A percentile compares a stretch with the other conserved stretches of the same genome.
Conservation (phyloP, 2,888 invertebrate genomes). For the Coremacera marginata region DNA sequence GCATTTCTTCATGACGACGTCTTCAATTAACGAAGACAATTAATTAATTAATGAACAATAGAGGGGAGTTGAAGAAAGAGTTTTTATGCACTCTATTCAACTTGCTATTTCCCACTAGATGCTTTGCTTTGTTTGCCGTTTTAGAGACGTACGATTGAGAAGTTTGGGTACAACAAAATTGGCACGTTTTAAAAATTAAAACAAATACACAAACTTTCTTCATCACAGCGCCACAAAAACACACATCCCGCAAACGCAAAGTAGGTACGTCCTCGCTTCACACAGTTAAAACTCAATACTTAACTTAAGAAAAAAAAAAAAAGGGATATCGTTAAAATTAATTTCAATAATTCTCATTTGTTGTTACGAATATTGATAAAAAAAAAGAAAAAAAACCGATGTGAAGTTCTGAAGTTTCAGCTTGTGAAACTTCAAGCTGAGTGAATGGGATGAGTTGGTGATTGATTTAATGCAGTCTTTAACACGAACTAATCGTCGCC, state of each 20-base stretch:
- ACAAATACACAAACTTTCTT: constrained; percentile 15
- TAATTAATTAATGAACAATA: constrained; percentile 43
- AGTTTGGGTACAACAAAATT: background rate
- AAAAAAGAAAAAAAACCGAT: constrained; percentile 5
- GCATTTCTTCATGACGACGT: constrained; percentile 25
- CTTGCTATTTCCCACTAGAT: background rate
- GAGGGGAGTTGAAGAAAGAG: background rate
- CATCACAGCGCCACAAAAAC: background rate
- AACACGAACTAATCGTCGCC: constrained; percentile 73
- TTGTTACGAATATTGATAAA: constrained; percentile 4
- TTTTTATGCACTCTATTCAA: background rate
- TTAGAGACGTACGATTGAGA: background rate
- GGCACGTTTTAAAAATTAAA: constrained; percentile 17
- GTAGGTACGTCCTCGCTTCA: constrained; percentile 1
- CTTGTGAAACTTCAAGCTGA: background rate
- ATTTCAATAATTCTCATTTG: constrained; percentile 30
- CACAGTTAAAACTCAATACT: background rate
- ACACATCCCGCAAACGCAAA: background rate
- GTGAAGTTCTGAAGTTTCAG: background rate
- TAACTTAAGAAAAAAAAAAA: background rate
- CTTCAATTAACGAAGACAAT: constrained; percentile 51
- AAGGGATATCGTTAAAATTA: background rate
- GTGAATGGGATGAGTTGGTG: constrained; percentile 23
- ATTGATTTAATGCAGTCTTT: constrained; percentile 46
- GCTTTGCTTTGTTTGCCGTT: background rate